A percentile compares a stretch with the other conserved stretches of the same genome.
Conservation (phyloP, 2,797 vertebrate species). For the Manis pentadactyla region DNA sequence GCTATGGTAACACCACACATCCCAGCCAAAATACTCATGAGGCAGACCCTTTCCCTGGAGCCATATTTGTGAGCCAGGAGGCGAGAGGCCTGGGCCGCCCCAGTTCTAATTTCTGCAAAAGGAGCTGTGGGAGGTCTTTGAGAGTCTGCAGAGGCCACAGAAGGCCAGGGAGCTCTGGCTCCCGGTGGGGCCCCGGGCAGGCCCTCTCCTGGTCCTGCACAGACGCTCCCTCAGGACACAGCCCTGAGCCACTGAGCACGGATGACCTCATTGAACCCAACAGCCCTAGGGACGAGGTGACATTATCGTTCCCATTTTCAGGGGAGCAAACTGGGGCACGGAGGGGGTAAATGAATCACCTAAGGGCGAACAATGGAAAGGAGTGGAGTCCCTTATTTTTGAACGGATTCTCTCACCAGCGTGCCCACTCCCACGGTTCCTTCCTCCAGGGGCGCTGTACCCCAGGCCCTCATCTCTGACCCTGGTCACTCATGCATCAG, state of each 20-base stretch:
- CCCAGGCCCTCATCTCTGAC: too few relatives aligned
- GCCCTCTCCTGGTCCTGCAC: not conserved
- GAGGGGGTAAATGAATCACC: not conserved
- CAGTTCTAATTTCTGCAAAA: not conserved
- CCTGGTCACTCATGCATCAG: not conserved
- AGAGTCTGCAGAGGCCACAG: not conserved
- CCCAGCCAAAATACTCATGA: not conserved
- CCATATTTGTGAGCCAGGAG: not conserved
- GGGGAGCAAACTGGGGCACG: not conserved
- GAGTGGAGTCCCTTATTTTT: not conserved
- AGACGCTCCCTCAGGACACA: not conserved
- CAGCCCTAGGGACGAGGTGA: not conserved
- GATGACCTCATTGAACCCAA: not conserved
- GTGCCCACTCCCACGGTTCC: accelerated
- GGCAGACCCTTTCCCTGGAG: not conserved
- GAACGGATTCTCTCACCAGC: not conserved
- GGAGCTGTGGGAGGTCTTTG: not conserved
- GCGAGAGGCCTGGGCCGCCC: not conserved
- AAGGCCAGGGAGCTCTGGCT: not conserved
- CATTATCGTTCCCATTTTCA: not conserved
- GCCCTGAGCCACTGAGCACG: not conserved
- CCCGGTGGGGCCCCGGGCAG: not conserved
- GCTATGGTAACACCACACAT: conserved; percentile 17
- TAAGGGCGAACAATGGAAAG: not conserved
- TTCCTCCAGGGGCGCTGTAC: not conserved